phyloP scores from a whole-genome alignment of 2,113 vertebrate species.

The Chloebia gouldiae region DNA sequence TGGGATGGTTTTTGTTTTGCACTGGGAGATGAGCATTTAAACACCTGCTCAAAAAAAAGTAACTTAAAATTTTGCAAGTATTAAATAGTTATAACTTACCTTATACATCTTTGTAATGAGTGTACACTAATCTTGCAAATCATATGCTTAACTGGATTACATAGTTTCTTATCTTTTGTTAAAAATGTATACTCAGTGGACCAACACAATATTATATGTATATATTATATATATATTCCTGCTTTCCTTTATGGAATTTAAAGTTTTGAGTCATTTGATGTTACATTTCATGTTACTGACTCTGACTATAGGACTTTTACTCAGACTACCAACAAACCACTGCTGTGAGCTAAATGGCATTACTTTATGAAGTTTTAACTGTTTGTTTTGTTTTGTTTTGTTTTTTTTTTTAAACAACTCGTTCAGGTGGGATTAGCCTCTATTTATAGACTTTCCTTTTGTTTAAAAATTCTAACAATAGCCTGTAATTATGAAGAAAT shows the following conservation, averaged over 20 bases:
- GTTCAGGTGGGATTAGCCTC: constrained; percentile 66
- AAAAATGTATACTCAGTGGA: constrained; percentile 77
- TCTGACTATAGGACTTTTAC: constrained; percentile 65
- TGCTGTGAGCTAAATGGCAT: constrained; percentile 71
- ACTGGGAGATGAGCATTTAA: constrained; percentile 74
- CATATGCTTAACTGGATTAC: constrained; percentile 76
- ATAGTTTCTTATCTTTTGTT: constrained; percentile 75
- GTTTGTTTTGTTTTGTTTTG: constrained; percentile 49
- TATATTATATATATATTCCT: constrained; percentile 77
- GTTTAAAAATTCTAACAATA: constrained; percentile 84
- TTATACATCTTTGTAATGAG: constrained; percentile 70
- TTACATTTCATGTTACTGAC: constrained; percentile 71
- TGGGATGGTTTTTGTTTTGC: constrained; percentile 71
- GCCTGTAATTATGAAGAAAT: constrained; percentile 87
- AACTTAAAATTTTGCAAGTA: constrained; percentile 71
- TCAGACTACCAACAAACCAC: constrained; percentile 72
- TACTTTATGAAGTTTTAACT: constrained; percentile 78
- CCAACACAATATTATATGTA: constrained; percentile 78
- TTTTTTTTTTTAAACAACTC: not conserved
- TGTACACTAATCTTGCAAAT: constrained; percentile 73
- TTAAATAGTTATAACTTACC: constrained; percentile 71
- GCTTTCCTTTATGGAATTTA: constrained; percentile 68
- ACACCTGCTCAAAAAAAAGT: constrained; percentile 67
- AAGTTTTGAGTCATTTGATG: constrained; percentile 70
- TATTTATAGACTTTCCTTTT: constrained; percentile 77